Conservation (phyloP, 2,113 vertebrate genomes). For the Fulica atra region DNA sequence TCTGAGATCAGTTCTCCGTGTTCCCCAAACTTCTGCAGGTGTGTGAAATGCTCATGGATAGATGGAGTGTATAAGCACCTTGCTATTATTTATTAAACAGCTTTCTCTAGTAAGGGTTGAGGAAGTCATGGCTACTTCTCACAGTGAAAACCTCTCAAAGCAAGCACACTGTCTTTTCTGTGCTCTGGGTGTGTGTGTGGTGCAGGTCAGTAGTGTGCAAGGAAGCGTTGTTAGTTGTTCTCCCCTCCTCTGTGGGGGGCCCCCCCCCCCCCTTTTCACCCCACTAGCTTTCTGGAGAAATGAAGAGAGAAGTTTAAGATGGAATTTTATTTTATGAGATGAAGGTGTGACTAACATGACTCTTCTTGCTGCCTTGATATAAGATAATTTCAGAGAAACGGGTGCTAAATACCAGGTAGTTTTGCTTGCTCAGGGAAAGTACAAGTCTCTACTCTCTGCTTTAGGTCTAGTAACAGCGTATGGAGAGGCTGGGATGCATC, state of each 20-base stretch:
- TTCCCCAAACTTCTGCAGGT: background rate
- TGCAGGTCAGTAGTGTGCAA: background rate
- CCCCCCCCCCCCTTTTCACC: background rate
- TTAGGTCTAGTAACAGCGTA: background rate
- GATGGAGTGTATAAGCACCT: background rate
- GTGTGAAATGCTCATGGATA: background rate
- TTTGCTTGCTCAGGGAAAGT: background rate
- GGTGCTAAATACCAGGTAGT: background rate
- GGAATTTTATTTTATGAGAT: background rate
- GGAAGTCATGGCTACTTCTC: background rate
- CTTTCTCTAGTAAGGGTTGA: background rate
- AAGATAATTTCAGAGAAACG: background rate
- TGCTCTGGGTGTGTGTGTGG: rapidly evolving
- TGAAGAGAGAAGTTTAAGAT: background rate
- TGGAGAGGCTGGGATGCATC: rapidly evolving
- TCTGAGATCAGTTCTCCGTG: background rate
- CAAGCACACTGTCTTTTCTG: background rate
- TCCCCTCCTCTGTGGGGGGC: too few relatives aligned
- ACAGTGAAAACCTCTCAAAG: background rate
- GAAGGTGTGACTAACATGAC: background rate
- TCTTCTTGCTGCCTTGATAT: background rate
- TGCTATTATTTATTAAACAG: background rate
- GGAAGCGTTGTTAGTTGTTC: background rate
- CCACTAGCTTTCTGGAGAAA: background rate
- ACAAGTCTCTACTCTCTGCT: background rate